phyloP scores from a whole-genome alignment of 2,888 invertebrate genomes.

The Drosophila meridionalis region DNA sequence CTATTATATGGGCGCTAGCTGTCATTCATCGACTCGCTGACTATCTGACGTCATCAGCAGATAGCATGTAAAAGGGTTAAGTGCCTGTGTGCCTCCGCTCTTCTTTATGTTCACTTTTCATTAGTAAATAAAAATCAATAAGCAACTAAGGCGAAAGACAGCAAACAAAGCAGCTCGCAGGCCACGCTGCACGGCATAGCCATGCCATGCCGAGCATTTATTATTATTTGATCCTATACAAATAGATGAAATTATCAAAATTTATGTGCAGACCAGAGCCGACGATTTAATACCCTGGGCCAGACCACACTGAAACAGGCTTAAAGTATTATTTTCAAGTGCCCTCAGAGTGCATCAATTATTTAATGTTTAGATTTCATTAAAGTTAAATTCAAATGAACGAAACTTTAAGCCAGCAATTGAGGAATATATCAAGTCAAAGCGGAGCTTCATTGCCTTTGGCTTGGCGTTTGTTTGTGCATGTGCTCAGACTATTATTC shows the following conservation, averaged over 20 bases:
- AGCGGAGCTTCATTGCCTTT: background rate
- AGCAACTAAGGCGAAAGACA: conserved; percentile 21
- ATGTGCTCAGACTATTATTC: conserved; percentile 28
- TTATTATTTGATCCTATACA: conserved; percentile 4
- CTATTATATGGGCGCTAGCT: conserved; percentile 37
- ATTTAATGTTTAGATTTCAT: background rate
- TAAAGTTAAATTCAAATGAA: background rate
- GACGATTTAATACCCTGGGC: background rate
- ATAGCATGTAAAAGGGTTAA: conserved; percentile 79
- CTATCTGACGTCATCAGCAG: conserved; percentile 77
- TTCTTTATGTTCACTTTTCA: conserved; percentile 73
- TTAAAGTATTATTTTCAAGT: background rate
- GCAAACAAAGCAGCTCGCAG: conserved; percentile 22
- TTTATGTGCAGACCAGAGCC: background rate
- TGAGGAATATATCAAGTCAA: background rate
- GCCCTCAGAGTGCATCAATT: background rate
- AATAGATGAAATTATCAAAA: conserved; percentile 7
- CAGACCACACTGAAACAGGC: background rate
- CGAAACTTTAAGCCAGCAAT: background rate
- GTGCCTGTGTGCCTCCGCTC: conserved; percentile 31
- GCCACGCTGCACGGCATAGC: conserved; percentile 16
- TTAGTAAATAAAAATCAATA: conserved; percentile 77
- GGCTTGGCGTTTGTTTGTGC: conserved; percentile 19
- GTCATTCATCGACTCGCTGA: conserved; percentile 38
- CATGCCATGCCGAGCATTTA: conserved; percentile 12